A percentile compares a stretch with the other conserved stretches of the same genome.
Conservation (phyloP, 2,797 vertebrate species). For the Lepilemur septentrionalis region DNA sequence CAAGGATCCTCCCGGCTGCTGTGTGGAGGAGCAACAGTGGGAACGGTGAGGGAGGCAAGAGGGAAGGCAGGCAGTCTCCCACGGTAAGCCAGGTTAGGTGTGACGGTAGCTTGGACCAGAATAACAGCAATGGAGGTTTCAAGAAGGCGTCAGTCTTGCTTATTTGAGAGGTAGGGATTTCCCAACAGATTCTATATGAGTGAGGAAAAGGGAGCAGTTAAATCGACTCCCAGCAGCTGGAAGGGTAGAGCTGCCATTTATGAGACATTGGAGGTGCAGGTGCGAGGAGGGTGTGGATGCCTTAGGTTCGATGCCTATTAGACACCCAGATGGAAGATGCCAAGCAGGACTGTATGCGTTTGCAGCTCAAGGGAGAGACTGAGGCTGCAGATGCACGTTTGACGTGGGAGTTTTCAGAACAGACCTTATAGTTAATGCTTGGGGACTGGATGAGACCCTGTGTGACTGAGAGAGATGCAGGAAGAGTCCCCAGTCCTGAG, state of each 20-base stretch:
- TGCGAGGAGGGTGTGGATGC: too few species aligned
- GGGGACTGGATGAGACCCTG: not conserved
- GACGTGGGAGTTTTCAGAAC: not conserved
- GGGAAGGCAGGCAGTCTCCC: fast-evolving
- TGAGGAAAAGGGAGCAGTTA: not conserved
- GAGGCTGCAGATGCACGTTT: not conserved
- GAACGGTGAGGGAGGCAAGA: not conserved
- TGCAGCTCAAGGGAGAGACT: not conserved
- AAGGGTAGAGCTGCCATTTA: not conserved
- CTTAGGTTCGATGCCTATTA: not conserved
- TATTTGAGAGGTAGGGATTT: not conserved
- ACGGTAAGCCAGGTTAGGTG: too few species aligned
- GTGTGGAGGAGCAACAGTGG: not conserved
- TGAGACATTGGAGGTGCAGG: not conserved
- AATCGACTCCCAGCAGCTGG: not conserved
- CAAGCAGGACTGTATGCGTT: fast-evolving
- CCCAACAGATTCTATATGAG: not conserved
- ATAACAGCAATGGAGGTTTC: not conserved
- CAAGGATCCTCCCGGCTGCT: not conserved
- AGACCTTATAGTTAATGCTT: not conserved
- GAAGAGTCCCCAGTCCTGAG: not conserved
- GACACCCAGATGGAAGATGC: not conserved
- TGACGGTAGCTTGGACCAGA: not conserved
- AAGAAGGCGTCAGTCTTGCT: not conserved
- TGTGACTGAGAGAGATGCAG: fast-evolving